Base-by-base conservation (phyloP, 2,888 invertebrate genomes). In the Archips xylosteana region DNA sequence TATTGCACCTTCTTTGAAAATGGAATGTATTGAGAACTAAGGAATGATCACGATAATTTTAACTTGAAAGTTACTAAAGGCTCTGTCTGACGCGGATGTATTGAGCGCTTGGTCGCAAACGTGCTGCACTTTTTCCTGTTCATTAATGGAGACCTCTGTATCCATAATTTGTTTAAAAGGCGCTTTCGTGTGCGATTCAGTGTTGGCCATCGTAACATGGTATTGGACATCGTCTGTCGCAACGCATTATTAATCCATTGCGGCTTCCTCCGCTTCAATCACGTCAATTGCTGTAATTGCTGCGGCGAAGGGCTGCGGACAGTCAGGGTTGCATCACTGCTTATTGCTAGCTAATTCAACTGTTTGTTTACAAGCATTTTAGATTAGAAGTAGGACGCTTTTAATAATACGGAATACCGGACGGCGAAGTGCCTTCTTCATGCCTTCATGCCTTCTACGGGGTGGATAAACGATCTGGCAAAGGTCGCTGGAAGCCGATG, bases 281-380 rank as follows among this genome's bases (percentile, higher is more conserved):
- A 79, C 76, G 70, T 79, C 81, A 79, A 83, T 83, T 84, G 80
- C 80, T 75, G 79, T 83, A 82, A 86, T 87, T 81, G 79, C 79
- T 85, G 81, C 82, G 81, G 71, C 72, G 81, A 81, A 78, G 82
- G 69, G 66, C 67, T 69, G 75, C 15, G 34, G 42, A 1, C 51
- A 15, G 51, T 34, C 65, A 34, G 71, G 47, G 62, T 68, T 67
- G 42, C 62, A 3, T 32, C 57, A 57, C 12, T 32, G 32, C 2
- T 57, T 57, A 57, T 57, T 10, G 57, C 32, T 23, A 57, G 32
- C 32, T 23, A 57, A 12, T 57, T 32, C 1, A 12, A 23, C 32
- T 8, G 32, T 12, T 57, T 57, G 45, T 45, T 45, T 12, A 45
- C 45, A 12, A 45, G 10, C 12, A 10, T 12, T 39, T 39, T 39